Evolutionary conservation across 1,140 invertebrate species (phyloP), one percentile per base, ranked within the genome.

Genomic region (Drosophila sp.): DNA sequence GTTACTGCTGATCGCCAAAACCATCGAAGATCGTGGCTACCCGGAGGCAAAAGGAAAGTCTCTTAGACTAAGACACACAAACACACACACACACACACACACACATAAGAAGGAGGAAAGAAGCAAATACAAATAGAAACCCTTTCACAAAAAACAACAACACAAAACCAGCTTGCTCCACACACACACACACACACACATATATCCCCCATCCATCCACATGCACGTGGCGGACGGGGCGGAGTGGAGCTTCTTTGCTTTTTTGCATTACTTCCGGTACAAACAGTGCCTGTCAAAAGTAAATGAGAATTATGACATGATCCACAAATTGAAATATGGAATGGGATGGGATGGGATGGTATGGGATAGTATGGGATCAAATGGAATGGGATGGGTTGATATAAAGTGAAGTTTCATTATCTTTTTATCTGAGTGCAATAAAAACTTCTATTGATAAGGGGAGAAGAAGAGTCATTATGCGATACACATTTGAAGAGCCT

Each of bases 31-130:
- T 58, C 56, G 56, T 58, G 57, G 35, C 32, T 57, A 41, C 70
- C 66, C 50, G 50, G 50, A 27, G 68, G 72, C 62, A 58, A 76
- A 76, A 57, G 61, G 70, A 76, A 76, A 58, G 56, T 58, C 32
- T 58, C 56, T 58, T 27, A 25, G 17, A 35, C 56, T 35, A 55
- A 55, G 50, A 55, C 3, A 44, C 2, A 47, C 17, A 47, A 6
- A 47, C 44, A 47, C 25, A 23, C 11, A 29, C 25, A 55, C 27
- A 11, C 6, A 55, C 23, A 58, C 23, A 35, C 38, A 23, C 25
- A 8, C 1, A 6, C 2, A 10, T 10, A 35, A n/a, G 8, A 8
- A n/a, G 17, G 10, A 25, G 32, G 11, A 8, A 23, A 50, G 10
- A 47, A 7, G 25, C 17, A 50, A 50, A 50, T 27, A 50, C 44